Evolutionary conservation across 1,140 invertebrate species (phyloP).

Genomic region (Panagrolaimus sp.): DNA sequence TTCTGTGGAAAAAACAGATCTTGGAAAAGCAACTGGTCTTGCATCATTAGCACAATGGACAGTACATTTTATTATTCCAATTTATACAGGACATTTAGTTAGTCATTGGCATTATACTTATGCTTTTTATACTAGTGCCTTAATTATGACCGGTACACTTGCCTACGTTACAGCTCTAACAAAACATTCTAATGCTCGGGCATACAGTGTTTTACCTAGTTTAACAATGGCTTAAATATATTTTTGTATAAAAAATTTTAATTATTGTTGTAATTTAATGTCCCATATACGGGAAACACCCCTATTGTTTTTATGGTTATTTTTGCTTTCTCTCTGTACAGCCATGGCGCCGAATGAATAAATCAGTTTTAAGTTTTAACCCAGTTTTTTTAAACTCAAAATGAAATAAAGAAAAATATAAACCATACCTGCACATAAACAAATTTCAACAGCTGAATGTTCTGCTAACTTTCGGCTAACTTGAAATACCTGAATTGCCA

Average conservation of each 20-base stretch:
- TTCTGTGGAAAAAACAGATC: slow-evolving; percentile 48
- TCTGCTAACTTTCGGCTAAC: slow-evolving; percentile 77
- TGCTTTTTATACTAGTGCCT: slow-evolving; percentile 52
- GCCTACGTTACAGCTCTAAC: slow-evolving; percentile 52
- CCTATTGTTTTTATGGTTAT: not conserved
- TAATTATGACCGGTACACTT: slow-evolving; percentile 38
- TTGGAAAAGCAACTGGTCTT: slow-evolving; percentile 55
- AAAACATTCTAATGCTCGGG: slow-evolving; percentile 54
- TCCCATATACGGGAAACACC: too few relatives aligned
- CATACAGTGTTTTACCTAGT: slow-evolving; percentile 42
- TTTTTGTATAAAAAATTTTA: too few relatives aligned
- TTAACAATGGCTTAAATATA: slow-evolving; percentile 40
- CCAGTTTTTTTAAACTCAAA: too few relatives aligned
- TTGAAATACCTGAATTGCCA: slow-evolving; percentile 67
- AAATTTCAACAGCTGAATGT: slow-evolving; percentile 67
- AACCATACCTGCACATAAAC: slow-evolving; percentile 61
- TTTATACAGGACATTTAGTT: slow-evolving; percentile 57
- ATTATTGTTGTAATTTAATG: too few relatives aligned
- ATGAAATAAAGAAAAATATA: not conserved
- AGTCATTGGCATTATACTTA: slow-evolving; percentile 54
- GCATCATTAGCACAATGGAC: slow-evolving; percentile 58
- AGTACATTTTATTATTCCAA: slow-evolving; percentile 52
- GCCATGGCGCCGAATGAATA: too few relatives aligned
- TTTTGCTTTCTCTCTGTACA: slow-evolving; percentile 10
- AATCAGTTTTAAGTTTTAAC: too few relatives aligned